Evolutionary conservation across 1,140 invertebrate species (phyloP).

Genomic region (Stegodyphus dumicola): DNA sequence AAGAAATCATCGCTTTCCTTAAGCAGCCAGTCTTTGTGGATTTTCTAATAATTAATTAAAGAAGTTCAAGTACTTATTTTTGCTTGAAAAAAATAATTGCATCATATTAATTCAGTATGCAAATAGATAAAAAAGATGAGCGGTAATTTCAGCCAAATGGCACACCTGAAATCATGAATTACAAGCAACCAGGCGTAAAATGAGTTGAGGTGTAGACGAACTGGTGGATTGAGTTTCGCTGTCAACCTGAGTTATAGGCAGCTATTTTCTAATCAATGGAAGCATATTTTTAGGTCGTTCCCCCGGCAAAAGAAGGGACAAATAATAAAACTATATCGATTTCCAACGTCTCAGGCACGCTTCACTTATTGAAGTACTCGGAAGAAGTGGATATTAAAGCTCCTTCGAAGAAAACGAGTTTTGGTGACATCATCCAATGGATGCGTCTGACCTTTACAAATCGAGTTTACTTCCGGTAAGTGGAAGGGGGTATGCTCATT

Average conservation of each 20-base stretch:
- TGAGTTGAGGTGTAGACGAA: conserved; percentile 44
- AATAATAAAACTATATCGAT: conserved; percentile 42
- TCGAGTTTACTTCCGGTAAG: background rate
- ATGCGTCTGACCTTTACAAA: background rate
- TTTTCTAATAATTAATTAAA: too few species aligned
- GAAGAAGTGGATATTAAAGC: conserved; percentile 34
- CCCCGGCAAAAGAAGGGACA: background rate
- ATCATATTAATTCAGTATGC: too few species aligned
- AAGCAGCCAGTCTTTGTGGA: too few species aligned
- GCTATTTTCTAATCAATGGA: conserved; percentile 59
- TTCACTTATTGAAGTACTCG: conserved; percentile 44
- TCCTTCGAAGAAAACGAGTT: conserved; percentile 29
- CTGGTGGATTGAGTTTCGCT: conserved; percentile 47
- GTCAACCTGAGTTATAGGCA: conserved; percentile 52
- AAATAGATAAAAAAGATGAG: too few species aligned
- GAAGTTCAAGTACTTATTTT: too few species aligned
- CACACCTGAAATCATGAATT: conserved; percentile 30
- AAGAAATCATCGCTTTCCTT: too few species aligned
- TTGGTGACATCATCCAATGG: conserved; percentile 3
- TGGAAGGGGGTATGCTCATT: too few species aligned
- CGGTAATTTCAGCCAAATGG: too few species aligned
- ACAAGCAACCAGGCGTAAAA: conserved; percentile 50
- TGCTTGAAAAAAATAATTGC: too few species aligned
- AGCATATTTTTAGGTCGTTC: conserved; percentile 49
- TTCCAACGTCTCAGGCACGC: conserved; percentile 33